Percentiles rank a stretch among this genome's conserved stretches.
Conservation (phyloP, 1,140 invertebrate genomes). For the Macrosteles quadrilineatus region DNA sequence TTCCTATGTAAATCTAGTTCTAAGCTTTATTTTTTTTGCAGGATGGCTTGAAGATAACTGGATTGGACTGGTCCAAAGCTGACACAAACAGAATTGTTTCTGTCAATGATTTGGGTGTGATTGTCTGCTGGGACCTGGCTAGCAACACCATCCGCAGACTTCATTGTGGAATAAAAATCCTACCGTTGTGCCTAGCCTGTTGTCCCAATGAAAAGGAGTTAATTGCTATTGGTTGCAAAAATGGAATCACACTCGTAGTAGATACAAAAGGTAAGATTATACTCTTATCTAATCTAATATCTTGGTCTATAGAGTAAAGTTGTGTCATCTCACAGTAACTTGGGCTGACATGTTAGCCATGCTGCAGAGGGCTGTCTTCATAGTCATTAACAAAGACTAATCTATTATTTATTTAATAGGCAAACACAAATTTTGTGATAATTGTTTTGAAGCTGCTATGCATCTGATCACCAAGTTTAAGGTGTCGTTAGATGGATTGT, state of each 20-base stretch:
- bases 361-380: neutral
- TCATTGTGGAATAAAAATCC: slow-evolving; percentile 55
- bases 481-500: too few species aligned
- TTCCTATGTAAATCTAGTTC: too few species aligned
- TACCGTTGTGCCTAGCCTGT: slow-evolving; percentile 56
- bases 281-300: too few species aligned
- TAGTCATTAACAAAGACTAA: neutral
- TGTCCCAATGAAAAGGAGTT: slow-evolving; percentile 62
- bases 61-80: slow-evolving; percentile 58
- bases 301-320: too few species aligned
- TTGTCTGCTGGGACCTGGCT: slow-evolving; percentile 65
- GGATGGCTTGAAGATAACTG: slow-evolving; percentile 49
- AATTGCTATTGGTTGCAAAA: slow-evolving; percentile 66
- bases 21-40: slow-evolving; percentile 2
- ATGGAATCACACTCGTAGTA: slow-evolving; percentile 62
- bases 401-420: too few species aligned
- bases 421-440: too few species aligned
- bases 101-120: slow-evolving; percentile 58
- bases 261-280: slow-evolving; percentile 56
- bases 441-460: too few species aligned
- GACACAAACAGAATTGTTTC: slow-evolving; percentile 57
- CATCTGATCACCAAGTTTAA: too few species aligned
- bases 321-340: too few species aligned
- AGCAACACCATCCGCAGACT: slow-evolving; percentile 55
- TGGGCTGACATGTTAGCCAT: too few species aligned